These are phyloP conservation scores for Zingel zingel DNA, from an alignment of 2,113 vertebrate genomes.

Conservation along the genomic window DNA sequence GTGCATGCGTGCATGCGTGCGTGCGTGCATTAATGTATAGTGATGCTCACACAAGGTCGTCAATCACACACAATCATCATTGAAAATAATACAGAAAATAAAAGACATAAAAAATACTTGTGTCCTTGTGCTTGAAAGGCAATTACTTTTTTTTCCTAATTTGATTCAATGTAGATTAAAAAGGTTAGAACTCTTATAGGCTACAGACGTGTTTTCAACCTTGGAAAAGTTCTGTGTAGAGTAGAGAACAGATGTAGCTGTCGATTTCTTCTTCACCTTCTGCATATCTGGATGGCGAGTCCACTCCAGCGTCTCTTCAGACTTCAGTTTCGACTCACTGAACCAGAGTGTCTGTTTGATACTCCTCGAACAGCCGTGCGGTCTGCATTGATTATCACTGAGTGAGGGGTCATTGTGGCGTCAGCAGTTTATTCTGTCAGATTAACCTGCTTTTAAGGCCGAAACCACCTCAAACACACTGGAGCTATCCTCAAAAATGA, in stretches of 20 bases:
- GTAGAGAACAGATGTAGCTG: background rate
- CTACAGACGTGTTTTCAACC: slow-evolving; percentile 20
- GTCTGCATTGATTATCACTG: slow-evolving; percentile 38
- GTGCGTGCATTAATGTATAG: slow-evolving; percentile 23
- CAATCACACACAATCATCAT: slow-evolving; percentile 88
- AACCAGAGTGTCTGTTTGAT: slow-evolving; percentile 7
- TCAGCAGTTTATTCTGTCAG: slow-evolving; percentile 44
- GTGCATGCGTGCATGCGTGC: slow-evolving; percentile 25
- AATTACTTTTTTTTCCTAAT: slow-evolving; percentile 3
- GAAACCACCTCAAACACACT: background rate
- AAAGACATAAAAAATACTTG: slow-evolving; percentile 4
- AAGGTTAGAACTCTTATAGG: background rate
- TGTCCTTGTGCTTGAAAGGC: slow-evolving; percentile 43
- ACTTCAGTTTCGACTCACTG: background rate
- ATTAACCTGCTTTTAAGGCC: slow-evolving; percentile 48
- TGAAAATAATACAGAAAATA: slow-evolving; percentile 42
- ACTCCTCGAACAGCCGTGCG: slow-evolving; percentile 7
- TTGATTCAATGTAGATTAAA: slow-evolving; percentile 1
- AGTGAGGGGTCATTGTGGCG: slow-evolving; percentile 26
- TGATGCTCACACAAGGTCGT: slow-evolving; percentile 86
- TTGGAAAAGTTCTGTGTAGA: background rate
- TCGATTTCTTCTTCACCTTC: background rate
- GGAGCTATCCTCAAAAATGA: background rate
- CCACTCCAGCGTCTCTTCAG: background rate
- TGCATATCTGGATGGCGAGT: background rate